These are phyloP conservation scores for Pristionchus entomophagus DNA, from an alignment of 2,888 invertebrate species.

Conservation along the genomic window DNA sequence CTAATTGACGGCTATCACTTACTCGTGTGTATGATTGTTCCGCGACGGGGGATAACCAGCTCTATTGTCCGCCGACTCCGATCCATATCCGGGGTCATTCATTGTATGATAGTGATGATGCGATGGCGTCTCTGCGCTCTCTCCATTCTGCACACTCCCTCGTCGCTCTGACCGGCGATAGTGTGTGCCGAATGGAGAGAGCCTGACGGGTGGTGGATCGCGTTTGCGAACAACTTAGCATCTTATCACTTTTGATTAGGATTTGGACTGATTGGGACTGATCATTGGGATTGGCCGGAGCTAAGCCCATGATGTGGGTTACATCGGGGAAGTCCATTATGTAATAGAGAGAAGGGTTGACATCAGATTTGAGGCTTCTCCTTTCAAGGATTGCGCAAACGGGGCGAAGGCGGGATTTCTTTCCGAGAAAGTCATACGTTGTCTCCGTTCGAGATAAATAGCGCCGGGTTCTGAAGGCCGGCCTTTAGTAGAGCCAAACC, in stretches of 20 bases:
- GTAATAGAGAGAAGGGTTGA: not conserved
- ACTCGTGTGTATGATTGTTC: not conserved
- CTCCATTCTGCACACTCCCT: not conserved
- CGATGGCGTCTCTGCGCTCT: too few relatives aligned
- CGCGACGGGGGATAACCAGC: slow-evolving; percentile 26
- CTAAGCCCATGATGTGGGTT: not conserved
- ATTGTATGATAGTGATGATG: not conserved
- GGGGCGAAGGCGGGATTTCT: slow-evolving; percentile 12
- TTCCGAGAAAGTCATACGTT: too few relatives aligned
- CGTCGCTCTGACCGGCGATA: not conserved
- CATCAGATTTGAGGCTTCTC: not conserved
- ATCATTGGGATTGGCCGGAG: not conserved
- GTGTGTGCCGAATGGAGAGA: too few relatives aligned
- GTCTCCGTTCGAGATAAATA: too few relatives aligned
- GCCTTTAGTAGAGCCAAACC: too few relatives aligned
- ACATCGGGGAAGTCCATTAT: too few relatives aligned
- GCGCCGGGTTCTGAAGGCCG: too few relatives aligned
- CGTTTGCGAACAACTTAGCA: too few relatives aligned
- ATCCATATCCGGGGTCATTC: not conserved
- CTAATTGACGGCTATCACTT: slow-evolving; percentile 1
- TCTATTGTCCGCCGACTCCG: slow-evolving; percentile 36
- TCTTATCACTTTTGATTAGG: too few relatives aligned
- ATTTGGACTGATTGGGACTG: too few relatives aligned
- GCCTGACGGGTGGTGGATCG: too few relatives aligned
- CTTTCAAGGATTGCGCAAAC: not conserved